Base-by-base conservation (phyloP, 2,797 vertebrate genomes). In the Octomys mimax region DNA sequence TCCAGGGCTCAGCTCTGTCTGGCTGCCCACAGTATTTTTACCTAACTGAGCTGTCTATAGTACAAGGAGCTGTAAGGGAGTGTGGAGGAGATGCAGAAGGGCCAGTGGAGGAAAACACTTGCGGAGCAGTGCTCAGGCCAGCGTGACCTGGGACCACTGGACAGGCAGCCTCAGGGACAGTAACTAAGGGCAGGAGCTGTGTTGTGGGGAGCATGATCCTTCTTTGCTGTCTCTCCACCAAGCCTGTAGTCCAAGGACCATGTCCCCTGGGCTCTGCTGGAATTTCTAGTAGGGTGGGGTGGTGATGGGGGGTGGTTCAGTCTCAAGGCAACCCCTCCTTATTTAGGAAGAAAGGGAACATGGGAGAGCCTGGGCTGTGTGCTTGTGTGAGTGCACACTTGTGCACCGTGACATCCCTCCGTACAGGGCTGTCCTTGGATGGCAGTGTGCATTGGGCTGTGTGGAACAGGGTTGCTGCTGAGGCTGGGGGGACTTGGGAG, bases 351-450 rank as follows among this genome's bases (percentile, higher is more conserved):
- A 91, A 61, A 46, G 52, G 77, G 62, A 26, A 57, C 62, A 24
- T 33, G 64, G 54, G 16, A 31, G 42, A 36, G 31, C 36, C 6
- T 7, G 33, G 28, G 18, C 31, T 19, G 49, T 28, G 42, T 73
- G 82, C 64, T 9, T 59, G 49, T 5, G 13, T 5, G 19, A 14
- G 46, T 1, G 42, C 3, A 22, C 0, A 0, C 14, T 5, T 16
- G 22, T 61, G 42, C 26, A 16, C 1, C 0, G 54, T 4, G 26
- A 57, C 19, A 22, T 19, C 13, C 52, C 52, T 14, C 46, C 52
- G 49, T 68, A 26, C 12, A 9, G 7, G 19, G 5, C 6, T 18
- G 0, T 94, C 24, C 19, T 28, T 18, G 39, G 24, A n/a, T 2
- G 16, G 52, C 33, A 46, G 73, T 46, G 16, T 49, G 39, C 36